phyloP scores from a whole-genome alignment of 2,888 invertebrate genomes.

The Platycheirus albimanus region DNA sequence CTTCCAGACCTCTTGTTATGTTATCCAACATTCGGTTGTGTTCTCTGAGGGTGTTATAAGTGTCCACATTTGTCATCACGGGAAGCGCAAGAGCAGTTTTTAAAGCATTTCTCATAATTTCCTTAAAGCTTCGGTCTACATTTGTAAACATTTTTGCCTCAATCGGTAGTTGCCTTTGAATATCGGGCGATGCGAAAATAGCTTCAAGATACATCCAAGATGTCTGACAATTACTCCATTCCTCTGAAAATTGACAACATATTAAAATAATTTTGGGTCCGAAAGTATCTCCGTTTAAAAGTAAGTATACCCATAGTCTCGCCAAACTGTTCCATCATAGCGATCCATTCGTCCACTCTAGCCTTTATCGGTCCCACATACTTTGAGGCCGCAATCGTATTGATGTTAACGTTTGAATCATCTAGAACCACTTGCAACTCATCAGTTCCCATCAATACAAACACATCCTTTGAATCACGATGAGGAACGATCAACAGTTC shows the following conservation, averaged over 20 bases:
- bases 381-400: slow-evolving; percentile 93
- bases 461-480: slow-evolving; percentile 92
- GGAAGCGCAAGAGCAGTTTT: slow-evolving; percentile 92
- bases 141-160: slow-evolving; percentile 93
- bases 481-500: slow-evolving; percentile 91
- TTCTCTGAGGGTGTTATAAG: slow-evolving; percentile 87
- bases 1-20: slow-evolving; percentile 94
- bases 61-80: slow-evolving; percentile 88
- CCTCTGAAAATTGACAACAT: slow-evolving; percentile 84
- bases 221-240: slow-evolving; percentile 94
- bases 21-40: slow-evolving; percentile 92
- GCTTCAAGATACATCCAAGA: slow-evolving; percentile 98
- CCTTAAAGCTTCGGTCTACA: slow-evolving; percentile 96
- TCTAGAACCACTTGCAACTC: slow-evolving; percentile 92
- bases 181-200: slow-evolving; percentile 97
- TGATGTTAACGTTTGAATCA: slow-evolving; percentile 93
- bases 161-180: slow-evolving; percentile 94
- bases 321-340: slow-evolving; percentile 88
- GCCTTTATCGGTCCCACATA: slow-evolving; percentile 93
- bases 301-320: slow-evolving; percentile 87
- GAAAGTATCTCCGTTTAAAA: no score
- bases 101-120: slow-evolving; percentile 91
- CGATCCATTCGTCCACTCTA: slow-evolving; percentile 92
- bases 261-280: neutral
- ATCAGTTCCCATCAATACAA: slow-evolving; percentile 91